Evolutionary conservation across 2,113 vertebrate species (phyloP).

Genomic region (Callionymus lyra): DNA sequence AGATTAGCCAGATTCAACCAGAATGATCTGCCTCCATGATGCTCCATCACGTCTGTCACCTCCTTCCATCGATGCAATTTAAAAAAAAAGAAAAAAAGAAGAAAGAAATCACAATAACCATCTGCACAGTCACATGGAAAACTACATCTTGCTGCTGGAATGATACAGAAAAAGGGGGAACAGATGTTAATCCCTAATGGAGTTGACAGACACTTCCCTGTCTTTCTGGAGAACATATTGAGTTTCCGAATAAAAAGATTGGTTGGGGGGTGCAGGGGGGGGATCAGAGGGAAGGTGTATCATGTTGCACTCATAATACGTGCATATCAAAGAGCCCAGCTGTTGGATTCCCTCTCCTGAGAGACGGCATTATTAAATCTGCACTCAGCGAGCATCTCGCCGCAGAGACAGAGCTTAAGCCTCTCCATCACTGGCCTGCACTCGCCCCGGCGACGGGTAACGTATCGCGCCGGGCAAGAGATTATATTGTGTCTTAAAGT

Average conservation of each 20-base stretch:
- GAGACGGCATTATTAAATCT: constrained; percentile 96
- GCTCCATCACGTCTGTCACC: no score
- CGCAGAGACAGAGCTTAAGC: constrained; percentile 72
- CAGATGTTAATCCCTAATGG: constrained; percentile 68
- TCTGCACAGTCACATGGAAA: constrained; percentile 57
- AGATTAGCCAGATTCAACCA: no score
- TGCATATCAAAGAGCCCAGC: constrained; percentile 92
- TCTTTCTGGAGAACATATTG: constrained; percentile 70
- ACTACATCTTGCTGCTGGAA: constrained; percentile 53
- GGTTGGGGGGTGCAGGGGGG: constrained; percentile 25
- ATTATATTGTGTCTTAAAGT: constrained; percentile 79
- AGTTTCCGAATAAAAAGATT: constrained; percentile 77
- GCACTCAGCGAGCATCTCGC: constrained; percentile 77
- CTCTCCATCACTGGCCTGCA: constrained; percentile 58
- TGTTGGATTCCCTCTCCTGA: constrained; percentile 86
- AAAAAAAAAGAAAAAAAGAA: neutral
- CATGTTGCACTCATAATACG: constrained; percentile 90
- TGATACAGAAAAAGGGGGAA: constrained; percentile 57
- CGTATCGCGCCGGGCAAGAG: constrained; percentile 77
- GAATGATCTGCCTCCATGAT: no score
- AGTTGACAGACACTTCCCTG: constrained; percentile 66
- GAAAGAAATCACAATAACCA: constrained; percentile 50
- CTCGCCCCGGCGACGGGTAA: constrained; percentile 78
- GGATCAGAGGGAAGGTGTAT: constrained; percentile 88
- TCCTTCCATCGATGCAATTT: no score